Evolutionary conservation across 1,140 invertebrate genomes (phyloP).

Genomic region (Diachasma alloeum): DNA sequence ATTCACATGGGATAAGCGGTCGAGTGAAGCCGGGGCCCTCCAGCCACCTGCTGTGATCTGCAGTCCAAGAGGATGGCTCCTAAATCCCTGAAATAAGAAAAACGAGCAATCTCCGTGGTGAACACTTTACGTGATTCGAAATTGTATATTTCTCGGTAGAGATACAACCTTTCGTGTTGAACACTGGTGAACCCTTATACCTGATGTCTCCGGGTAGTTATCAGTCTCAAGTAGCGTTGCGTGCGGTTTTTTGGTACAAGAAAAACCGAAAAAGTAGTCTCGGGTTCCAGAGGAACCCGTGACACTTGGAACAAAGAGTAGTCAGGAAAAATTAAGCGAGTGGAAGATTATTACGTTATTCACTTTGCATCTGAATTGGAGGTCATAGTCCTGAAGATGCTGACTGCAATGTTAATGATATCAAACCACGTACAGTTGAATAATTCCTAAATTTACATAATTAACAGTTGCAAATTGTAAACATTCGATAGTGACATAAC

Average conservation of each 20-base stretch:
- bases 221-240: not conserved
- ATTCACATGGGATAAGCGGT: not conserved
- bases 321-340: not conserved
- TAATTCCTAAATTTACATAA: too few species aligned
- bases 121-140: slow-evolving; percentile 7
- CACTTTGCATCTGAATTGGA: too few species aligned
- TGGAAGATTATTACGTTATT: too few species aligned
- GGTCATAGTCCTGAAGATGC: too few species aligned
- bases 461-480: too few species aligned
- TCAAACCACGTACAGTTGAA: too few species aligned
- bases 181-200: not conserved
- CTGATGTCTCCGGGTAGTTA: not conserved
- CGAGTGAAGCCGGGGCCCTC: not conserved
- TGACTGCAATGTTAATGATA: too few species aligned
- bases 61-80: slow-evolving; percentile 35
- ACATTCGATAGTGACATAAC: too few species aligned
- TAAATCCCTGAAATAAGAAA: slow-evolving; percentile 38
- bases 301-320: not conserved
- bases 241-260: not conserved
- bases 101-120: not conserved
- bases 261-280: not conserved
- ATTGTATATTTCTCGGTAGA: slow-evolving; percentile 31
- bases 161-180: slow-evolving; percentile 30
- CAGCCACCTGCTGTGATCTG: slow-evolving; percentile 54
- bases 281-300: too few species aligned